Evolutionary conservation across 2,888 invertebrate genomes (phyloP), one percentile per base, ranked within the genome.

Genomic region (Orthosia gracilis): DNA sequence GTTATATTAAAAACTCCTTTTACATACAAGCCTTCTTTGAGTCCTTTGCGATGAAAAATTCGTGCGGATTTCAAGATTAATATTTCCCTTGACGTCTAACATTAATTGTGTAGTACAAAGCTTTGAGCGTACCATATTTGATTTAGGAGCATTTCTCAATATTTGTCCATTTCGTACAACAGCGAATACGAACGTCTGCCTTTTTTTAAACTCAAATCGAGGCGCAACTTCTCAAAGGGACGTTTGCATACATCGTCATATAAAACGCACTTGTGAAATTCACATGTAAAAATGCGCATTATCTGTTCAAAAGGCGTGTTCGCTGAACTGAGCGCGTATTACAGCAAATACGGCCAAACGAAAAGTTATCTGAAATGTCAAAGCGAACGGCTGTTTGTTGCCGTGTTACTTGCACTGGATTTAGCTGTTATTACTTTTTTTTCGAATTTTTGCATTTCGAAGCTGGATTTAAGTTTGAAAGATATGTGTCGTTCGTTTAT

Each of bases 321-420:
- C 76, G 49, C 54, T 66, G 71, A 69, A 71, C 76, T 59, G 70
- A 68, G 61, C 57, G 31, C 61, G 73, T 78, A 73, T 78, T 59
- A 71, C 70, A 63, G 77, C 73, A 71, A 85, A 86, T 69, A 85
- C 11, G 23, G 31, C 31, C 31, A 31, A 31, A 31, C 31, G 40
- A 45, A 63, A 79, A 80, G 75, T 76, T 84, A 80, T 74, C 69
- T 70, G 69, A 67, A 73, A 83, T 83, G 73, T 83, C 84, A 87
- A 85, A 87, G 80, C 31, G 62, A 54, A n/a, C 54, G 57, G 64
- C 40, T 72, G 76, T 76, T 75, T 81, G 78, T 72, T 65, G 67
- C 47, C 50, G 11, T 71, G 55, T 77, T 74, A 76, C 72, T 78
- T 79, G 66, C 65, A 62, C 26, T 73, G 76, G 64, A 76, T 80